phyloP scores from a whole-genome alignment of 92 coral and sea anemone genomes.

The Phymanthus crucifer region DNA sequence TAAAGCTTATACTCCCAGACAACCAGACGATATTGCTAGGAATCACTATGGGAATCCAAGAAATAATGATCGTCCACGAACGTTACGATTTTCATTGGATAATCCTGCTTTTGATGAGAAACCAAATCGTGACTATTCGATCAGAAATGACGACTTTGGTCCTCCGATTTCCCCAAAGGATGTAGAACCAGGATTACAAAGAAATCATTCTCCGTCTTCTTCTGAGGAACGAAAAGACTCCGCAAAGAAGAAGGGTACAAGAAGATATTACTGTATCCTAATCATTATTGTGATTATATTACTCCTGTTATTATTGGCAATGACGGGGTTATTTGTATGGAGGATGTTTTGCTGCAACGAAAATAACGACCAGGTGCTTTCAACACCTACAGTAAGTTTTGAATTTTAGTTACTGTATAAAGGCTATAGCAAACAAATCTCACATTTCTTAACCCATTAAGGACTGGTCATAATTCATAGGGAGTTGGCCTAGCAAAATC shows the following conservation, averaged over 20 bases:
- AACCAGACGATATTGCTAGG: neutral
- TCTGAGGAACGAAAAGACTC: neutral
- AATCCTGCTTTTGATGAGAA: neutral
- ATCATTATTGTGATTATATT: slow-evolving; percentile 8
- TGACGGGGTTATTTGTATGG: slow-evolving; percentile 36
- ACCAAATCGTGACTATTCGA: neutral
- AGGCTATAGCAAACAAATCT: neutral
- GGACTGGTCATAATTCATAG: too few species aligned
- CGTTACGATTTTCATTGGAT: neutral
- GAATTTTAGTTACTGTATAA: neutral
- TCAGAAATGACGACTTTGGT: neutral
- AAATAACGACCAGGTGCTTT: neutral
- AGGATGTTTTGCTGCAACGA: slow-evolving; percentile 30
- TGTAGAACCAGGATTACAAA: neutral
- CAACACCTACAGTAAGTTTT: neutral
- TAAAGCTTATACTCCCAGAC: neutral
- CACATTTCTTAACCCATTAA: too few species aligned
- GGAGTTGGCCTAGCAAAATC: too few species aligned
- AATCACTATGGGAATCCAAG: neutral
- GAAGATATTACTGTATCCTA: slow-evolving; percentile 7
- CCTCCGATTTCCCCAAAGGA: neutral
- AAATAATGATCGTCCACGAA: neutral
- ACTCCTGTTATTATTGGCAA: slow-evolving; percentile 8
- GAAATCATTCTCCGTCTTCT: neutral
- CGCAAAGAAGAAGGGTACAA: neutral